Percentiles rank a stretch among this genome's conserved stretches.
Evolutionary conservation across 2,113 vertebrate genomes (phyloP).

Genomic region (Embiotoca jacksoni): DNA sequence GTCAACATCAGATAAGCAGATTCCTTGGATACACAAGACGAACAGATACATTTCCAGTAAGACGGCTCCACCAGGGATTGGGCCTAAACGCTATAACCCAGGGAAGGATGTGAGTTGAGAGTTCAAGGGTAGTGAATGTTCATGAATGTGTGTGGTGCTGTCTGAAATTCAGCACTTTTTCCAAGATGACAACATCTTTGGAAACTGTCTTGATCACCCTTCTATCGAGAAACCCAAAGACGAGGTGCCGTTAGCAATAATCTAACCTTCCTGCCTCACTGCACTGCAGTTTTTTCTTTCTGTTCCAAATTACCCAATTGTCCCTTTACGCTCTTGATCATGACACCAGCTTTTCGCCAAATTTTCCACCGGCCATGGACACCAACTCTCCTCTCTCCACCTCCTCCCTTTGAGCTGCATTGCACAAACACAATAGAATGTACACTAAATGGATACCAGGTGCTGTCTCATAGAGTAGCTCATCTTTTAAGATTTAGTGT

Average conservation of each 20-base stretch:
- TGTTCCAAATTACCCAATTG: conserved; percentile 51
- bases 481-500: conserved; percentile 35
- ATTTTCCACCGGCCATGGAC: conserved; percentile 47
- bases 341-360: conserved; percentile 54
- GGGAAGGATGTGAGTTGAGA: conserved; percentile 68
- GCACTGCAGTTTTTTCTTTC: conserved; percentile 19
- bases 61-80: conserved; percentile 45
- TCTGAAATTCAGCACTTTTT: conserved; percentile 17
- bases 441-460: conserved; percentile 76
- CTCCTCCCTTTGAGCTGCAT: conserved; percentile 54
- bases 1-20: conserved; percentile 78
- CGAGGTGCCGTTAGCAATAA: conserved; percentile 35
- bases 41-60: conserved; percentile 74
- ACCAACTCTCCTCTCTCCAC: conserved; percentile 29
- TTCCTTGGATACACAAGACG: conserved; percentile 75
- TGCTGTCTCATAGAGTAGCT: conserved; percentile 64
- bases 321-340: conserved; percentile 55
- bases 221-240: conserved; percentile 31
- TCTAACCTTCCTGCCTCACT: conserved; percentile 35
- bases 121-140: conserved; percentile 63
- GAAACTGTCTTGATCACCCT: conserved; percentile 35
- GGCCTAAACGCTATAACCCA: conserved; percentile 52
- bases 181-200: conserved; percentile 58
- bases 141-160: conserved; percentile 18
- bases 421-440: conserved; percentile 73